Evolutionary conservation across 2,113 vertebrate genomes (phyloP).

Genomic region (Indicator indicator): DNA sequence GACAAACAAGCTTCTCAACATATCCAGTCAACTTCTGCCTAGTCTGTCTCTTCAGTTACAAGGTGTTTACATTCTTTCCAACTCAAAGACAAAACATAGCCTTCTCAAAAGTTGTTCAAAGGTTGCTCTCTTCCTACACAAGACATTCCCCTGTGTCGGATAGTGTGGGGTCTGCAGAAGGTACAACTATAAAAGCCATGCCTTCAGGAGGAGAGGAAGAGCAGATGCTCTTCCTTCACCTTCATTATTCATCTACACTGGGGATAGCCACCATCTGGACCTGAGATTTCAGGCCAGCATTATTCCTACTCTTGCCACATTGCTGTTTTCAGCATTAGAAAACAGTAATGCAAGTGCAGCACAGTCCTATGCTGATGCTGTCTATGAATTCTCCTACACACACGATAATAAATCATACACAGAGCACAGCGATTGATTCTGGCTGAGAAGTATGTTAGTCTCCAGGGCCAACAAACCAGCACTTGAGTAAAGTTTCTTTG

Average conservation of each 20-base stretch:
- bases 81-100: too few relatives aligned
- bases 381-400: neutral
- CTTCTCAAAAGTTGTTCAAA: too few relatives aligned
- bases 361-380: neutral
- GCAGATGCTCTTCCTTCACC: neutral
- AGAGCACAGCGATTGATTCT: neutral
- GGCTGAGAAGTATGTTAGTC: neutral
- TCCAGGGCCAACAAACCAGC: slow-evolving; percentile 17
- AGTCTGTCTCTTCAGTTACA: too few relatives aligned
- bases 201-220: neutral
- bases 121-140: neutral
- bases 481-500: slow-evolving; percentile 40
- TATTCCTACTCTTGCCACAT: neutral
- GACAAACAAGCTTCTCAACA: too few relatives aligned
- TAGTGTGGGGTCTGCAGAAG: neutral
- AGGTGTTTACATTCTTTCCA: too few relatives aligned
- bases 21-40: too few relatives aligned
- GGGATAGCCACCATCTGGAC: neutral
- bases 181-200: neutral
- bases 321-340: neutral
- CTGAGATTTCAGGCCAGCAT: neutral
- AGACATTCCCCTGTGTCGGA: neutral
- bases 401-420: slow-evolving; percentile 23
- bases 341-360: neutral
- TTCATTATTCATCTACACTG: neutral